A percentile compares a stretch with the other conserved stretches of the same genome.
These are phyloP conservation scores for Chloropsis cyanopogon DNA, from an alignment of 2,113 vertebrate genomes.

Conservation along the genomic window DNA sequence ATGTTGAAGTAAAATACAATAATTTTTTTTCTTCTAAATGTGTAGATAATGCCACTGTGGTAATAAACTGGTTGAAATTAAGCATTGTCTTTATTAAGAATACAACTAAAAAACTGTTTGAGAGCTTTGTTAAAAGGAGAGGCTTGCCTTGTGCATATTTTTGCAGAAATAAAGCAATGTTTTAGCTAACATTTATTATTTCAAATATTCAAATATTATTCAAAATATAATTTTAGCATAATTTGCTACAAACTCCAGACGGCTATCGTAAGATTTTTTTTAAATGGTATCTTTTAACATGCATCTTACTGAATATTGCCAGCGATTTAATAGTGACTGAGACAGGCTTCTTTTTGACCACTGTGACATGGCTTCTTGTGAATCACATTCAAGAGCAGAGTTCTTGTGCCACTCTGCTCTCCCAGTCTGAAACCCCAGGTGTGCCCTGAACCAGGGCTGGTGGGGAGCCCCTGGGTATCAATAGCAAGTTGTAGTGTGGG, in stretches of 20 bases:
- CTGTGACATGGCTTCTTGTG: neutral
- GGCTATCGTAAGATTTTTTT: neutral
- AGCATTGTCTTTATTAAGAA: neutral
- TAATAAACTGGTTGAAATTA: neutral
- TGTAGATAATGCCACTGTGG: neutral
- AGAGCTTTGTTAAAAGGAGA: neutral
- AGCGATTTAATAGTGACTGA: neutral
- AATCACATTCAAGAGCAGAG: neutral
- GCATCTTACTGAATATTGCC: neutral
- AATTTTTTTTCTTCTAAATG: neutral
- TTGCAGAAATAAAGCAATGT: neutral
- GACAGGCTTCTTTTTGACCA: neutral
- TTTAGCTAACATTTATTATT: neutral
- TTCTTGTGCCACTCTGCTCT: neutral
- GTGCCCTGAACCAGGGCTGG: neutral
- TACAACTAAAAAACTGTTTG: neutral
- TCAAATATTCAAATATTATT: too few species aligned
- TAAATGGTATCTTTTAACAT: neutral
- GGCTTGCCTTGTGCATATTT: neutral
- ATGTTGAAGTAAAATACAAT: neutral
- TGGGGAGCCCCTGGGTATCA: neutral
- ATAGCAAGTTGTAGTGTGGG: fast-evolving
- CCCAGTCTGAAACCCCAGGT: neutral
- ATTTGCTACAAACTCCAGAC: neutral
- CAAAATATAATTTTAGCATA: neutral